Evolutionary conservation across 2,888 invertebrate species (phyloP), one percentile per base, ranked within the genome.

Genomic region (Drosophila heteroneura): DNA sequence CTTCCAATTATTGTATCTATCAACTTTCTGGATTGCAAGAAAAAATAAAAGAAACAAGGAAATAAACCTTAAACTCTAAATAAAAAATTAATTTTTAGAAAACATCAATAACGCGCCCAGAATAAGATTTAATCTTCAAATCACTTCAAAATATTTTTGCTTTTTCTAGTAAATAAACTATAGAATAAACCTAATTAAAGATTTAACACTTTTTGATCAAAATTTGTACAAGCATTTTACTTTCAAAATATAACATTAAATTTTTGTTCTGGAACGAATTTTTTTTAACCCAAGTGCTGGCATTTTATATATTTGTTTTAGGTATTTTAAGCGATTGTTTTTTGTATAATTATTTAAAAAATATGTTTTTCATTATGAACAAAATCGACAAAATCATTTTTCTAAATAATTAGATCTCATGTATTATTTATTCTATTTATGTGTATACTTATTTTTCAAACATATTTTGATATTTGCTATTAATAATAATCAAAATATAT

Each of bases 181-280:
- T 16, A 5, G 2, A 14, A 16, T 7, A 7, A 0, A 26, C 22
- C 1, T 7, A 7, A 47, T 7, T 9, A 4, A 9, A 47, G 2
- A 26, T 26, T 26, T 16, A 16, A 0, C 2, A 26, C 16, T 5
- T 16, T 26, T 47, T 26, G 5, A 47, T 47, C 16, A 47, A 26
- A 5, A 44, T 3, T 22, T 44, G 10, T 3, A 14, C 14, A 3
- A 44, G 14, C 3, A 44, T 44, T 22, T 22, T 26, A 7, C 22
- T 26, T 9, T 16, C 5, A 26, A 28, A 47, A 47, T 26, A 1
- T 5, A 47, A 14, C 4, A 14, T 7, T 1, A 22, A 4, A 3
- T 7, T 47, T 47, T 47, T 1, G 9, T 22, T 22, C 44, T 22
- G 1, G 1, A 0, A 7, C 0, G 7, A 0, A 14, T 14, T 22